Base-by-base conservation (phyloP, 2,797 vertebrate genomes). In the Alcedo atthis region DNA sequence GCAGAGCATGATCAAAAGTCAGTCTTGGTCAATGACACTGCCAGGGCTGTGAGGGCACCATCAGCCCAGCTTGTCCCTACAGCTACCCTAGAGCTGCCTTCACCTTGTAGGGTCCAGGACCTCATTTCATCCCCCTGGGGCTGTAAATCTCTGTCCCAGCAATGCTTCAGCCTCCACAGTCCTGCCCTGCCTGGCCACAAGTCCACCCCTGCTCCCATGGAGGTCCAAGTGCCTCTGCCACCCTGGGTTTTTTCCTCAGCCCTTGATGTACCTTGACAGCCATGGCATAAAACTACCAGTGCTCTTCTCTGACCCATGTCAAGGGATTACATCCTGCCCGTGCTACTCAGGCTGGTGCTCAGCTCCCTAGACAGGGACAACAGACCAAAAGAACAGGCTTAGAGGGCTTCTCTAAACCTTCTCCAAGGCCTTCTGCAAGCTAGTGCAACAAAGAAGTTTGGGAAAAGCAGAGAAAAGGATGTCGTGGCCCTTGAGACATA, bases 81-180 rank as follows among this genome's bases (percentile, higher is more conserved):
- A 63, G 3, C 4, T 66, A 15, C 7, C 2, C 16, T 62, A 32
- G 18, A 11, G 10, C n/a, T 81, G 5, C 1, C 10, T 6, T 2
- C 3, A 16, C 8, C 8, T 28, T 53, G 5, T 32, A 71, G 35
- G 10, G 26, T 3, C 8, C 45, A 76, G 25, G 13, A 64, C 13
- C 7, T 43, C 26, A 53, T 63, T 57, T 57, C 58, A 71, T 10
- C 10, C 15, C 33, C 22, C 24, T 0, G 6, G 26, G 24, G 42
- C 26, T 42, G 7, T 33, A 7, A 81, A 64, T 37, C 18, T 35
- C 64, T 62, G 53, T 11, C 9, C 55, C 33, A 48, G 45, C 6
- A 43, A 30, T 48, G 14, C 49, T 78, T 19, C 42, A 71, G 24
- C 16, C 33, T 19, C 8, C 16, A 35, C 4, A 42, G 53, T 20